phyloP scores from a whole-genome alignment of 2,888 invertebrate species.

The Pherbina coryleti region DNA sequence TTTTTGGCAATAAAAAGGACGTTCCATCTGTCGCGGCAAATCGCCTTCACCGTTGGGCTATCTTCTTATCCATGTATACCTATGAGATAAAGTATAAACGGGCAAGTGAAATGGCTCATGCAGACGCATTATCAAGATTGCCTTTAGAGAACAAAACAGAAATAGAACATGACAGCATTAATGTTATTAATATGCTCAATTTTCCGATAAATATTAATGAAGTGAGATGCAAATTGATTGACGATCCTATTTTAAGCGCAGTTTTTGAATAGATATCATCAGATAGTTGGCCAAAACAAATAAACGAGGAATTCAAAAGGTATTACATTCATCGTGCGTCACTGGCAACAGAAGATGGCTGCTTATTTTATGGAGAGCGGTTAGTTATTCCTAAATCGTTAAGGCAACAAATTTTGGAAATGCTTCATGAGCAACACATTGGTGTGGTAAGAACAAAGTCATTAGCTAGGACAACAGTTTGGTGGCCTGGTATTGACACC shows the following conservation, averaged over 20 bases:
- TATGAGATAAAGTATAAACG: constrained; percentile 4
- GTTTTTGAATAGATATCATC: not conserved
- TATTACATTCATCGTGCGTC: too few relatives aligned
- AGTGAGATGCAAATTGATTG: too few relatives aligned
- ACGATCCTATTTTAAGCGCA: too few relatives aligned
- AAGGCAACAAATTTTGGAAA: too few relatives aligned
- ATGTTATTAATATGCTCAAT: not conserved
- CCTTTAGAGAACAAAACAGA: not conserved
- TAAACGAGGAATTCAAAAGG: too few relatives aligned
- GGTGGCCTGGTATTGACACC: too few relatives aligned
- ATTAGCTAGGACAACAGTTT: too few relatives aligned
- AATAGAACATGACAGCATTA: not conserved
- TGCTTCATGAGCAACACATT: too few relatives aligned
- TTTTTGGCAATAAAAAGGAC: constrained; percentile 29
- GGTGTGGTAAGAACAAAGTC: too few relatives aligned
- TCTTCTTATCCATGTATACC: constrained; percentile 31
- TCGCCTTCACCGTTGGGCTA: constrained; percentile 32
- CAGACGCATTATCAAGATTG: not conserved
- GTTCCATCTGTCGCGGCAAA: constrained; percentile 26
- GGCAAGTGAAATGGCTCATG: not conserved
- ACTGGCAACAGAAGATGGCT: too few relatives aligned
- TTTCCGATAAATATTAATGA: too few relatives aligned
- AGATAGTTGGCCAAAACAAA: too few relatives aligned
- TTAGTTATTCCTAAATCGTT: not conserved
- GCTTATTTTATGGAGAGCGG: not conserved